Base-by-base conservation (phyloP, 1,140 invertebrate species). In the Eupristina koningsbergeri region DNA sequence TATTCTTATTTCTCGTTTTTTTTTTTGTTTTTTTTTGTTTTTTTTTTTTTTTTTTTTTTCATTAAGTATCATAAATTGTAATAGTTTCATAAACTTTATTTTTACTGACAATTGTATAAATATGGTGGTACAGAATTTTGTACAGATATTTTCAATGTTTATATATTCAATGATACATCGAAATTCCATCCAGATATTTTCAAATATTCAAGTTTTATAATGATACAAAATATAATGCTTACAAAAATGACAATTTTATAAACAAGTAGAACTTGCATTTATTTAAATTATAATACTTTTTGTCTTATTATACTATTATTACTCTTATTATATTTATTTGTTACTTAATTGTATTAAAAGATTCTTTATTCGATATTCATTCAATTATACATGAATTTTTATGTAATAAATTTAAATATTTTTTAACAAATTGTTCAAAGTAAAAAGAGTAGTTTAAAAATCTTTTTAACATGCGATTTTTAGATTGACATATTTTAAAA, bases 211-310 rank as follows among this genome's bases (percentile, higher is more conserved):
- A 50, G 31, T n/a, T n/a, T n/a, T n/a, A n/a, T n/a, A 7, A 64
- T 15, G 7, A 11, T 64, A 64, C 9, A 34, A 64, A n/a, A 34
- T 9, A 41, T n/a, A n/a, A n/a, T n/a, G n/a, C n/a, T n/a, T n/a
- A n/a, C n/a, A 6, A 71, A 36, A 31, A 41, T 15, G 36, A n/a
- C n/a, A n/a, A 22, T 29, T 71, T n/a, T 71, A 39, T 41, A 41
- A 41, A 41, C 34, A 17, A 69, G 13, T 69, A n/a, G 22, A 67
- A 39, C 15, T 67, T 1, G 1, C 0, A 39, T 67, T 67, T 19
- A 26, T n/a, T 71, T n/a, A 9, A 71, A 71, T 71, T 71, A 41
- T 71, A 71, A 71, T 41, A 41, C 13, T 71, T 41, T 71, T 41
- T 41, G n/a, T n/a, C n/a, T n/a, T n/a, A n/a, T n/a, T n/a, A n/a